Evolutionary conservation across 2,888 invertebrate species (phyloP).

Genomic region (Ophioninae sp.): DNA sequence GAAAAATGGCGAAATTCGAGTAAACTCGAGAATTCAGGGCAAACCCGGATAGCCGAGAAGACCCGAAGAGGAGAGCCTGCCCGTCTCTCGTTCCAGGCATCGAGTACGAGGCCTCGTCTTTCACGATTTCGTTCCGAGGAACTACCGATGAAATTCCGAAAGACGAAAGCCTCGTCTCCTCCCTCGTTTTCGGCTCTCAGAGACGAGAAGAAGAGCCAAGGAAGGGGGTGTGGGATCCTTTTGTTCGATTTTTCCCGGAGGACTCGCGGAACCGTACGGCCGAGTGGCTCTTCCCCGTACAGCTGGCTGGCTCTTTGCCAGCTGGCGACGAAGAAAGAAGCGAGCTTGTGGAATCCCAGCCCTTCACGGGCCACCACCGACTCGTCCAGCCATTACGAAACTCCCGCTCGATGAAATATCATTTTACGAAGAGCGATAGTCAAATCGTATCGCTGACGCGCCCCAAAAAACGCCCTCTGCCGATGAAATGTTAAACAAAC

Average conservation of each 20-base stretch:
- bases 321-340: slow-evolving; percentile 44
- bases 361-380: too few relatives aligned
- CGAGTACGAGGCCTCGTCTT: slow-evolving; percentile 32
- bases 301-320: slow-evolving; percentile 51
- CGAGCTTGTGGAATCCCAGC: slow-evolving; percentile 6
- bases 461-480: too few relatives aligned
- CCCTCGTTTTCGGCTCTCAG: slow-evolving; percentile 44
- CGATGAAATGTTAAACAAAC: too few relatives aligned
- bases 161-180: slow-evolving; percentile 43
- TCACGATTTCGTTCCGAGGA: slow-evolving; percentile 42
- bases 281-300: slow-evolving; percentile 29
- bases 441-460: too few relatives aligned
- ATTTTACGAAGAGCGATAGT: too few relatives aligned
- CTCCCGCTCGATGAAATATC: too few relatives aligned
- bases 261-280: slow-evolving; percentile 47
- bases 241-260: slow-evolving; percentile 50
- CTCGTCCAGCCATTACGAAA: too few relatives aligned
- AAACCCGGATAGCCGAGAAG: slow-evolving; percentile 10
- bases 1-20: background rate
- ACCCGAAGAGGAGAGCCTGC: background rate
- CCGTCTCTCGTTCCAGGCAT: background rate
- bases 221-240: slow-evolving; percentile 43
- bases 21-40: slow-evolving; percentile 9
- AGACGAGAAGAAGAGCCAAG: slow-evolving; percentile 40
- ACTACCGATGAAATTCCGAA: slow-evolving; percentile 35